phyloP scores from a whole-genome alignment of 1,140 invertebrate species.

The Metopolophium dirhodum region DNA sequence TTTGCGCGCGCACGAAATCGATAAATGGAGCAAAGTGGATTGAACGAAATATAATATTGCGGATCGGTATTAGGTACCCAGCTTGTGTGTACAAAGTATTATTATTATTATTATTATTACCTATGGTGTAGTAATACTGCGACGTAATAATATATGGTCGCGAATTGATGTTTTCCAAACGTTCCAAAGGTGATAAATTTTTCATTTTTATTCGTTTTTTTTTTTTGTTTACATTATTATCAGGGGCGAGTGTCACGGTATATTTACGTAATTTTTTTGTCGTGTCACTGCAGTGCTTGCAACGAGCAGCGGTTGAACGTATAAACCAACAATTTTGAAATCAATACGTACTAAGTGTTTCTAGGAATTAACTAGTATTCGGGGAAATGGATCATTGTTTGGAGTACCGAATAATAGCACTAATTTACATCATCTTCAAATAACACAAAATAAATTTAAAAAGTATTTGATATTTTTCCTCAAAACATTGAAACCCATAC shows the following conservation, averaged over 20 bases:
- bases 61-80: neutral
- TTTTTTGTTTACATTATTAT: neutral
- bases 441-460: too few species aligned
- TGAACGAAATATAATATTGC: neutral
- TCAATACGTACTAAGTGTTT: neutral
- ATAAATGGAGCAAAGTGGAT: conserved; percentile 3
- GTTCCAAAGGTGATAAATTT: neutral
- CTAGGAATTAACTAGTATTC: neutral
- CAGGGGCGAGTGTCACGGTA: neutral
- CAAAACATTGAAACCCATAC: too few species aligned
- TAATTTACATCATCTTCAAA: too few species aligned
- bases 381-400: neutral
- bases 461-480: too few species aligned
- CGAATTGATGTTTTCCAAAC: neutral
- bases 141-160: too few species aligned
- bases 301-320: neutral
- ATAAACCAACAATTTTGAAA: neutral
- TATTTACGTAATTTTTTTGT: neutral
- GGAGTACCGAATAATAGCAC: too few species aligned
- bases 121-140: neutral
- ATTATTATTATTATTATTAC: neutral
- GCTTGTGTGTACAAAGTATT: neutral
- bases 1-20: neutral
- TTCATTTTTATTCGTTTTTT: neutral
- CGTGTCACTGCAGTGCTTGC: neutral